Evolutionary conservation across 2,113 vertebrate genomes (phyloP), one percentile per base, ranked within the genome.

Genomic region (Entelurus aequoreus): DNA sequence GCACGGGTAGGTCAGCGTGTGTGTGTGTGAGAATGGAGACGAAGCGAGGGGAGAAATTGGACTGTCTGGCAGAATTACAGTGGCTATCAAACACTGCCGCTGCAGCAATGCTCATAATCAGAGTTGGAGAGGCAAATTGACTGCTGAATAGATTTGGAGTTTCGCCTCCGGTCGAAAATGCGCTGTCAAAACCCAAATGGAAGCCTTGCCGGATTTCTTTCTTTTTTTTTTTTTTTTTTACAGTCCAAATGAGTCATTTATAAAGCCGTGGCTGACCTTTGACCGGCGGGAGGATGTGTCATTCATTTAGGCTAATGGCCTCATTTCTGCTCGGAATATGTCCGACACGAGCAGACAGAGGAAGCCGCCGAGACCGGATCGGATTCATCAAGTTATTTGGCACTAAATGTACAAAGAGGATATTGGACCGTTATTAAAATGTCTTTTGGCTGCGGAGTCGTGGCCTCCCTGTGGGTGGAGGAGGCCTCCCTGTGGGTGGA

Each of bases 21-120:
- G 44, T 64, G 44, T n/a, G 16, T 52, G 10, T 16, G 42, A 42
- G 54, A 64, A 67, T 54, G 51, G 28, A 48, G 57, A 60, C 65
- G 63, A 66, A 71, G 67, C 37, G 47, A 68, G 62, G 52, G 54
- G 71, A 76, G 57, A 78, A 80, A 75, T 81, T 80, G 78, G 72
- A 70, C 82, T 83, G 83, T 81, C 78, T 84, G 80, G 74, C 67
- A 61, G 72, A 76, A 83, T 79, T 83, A 87, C 66, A 80, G 76
- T 58, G 81, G 77, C 80, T 78, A 80, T 87, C 82, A 86, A 80
- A 76, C 72, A 69, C 60, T 11, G 62, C 71, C 76, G 76, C 76
- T 63, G 65, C 74, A 51, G 62, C 68, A 69, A 63, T 66, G 50
- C 69, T 83, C 67, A 74, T 82, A 82, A 84, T 86, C 78, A 81